phyloP scores from a whole-genome alignment of 2,113 vertebrate species.

The Trogon surrucura region DNA sequence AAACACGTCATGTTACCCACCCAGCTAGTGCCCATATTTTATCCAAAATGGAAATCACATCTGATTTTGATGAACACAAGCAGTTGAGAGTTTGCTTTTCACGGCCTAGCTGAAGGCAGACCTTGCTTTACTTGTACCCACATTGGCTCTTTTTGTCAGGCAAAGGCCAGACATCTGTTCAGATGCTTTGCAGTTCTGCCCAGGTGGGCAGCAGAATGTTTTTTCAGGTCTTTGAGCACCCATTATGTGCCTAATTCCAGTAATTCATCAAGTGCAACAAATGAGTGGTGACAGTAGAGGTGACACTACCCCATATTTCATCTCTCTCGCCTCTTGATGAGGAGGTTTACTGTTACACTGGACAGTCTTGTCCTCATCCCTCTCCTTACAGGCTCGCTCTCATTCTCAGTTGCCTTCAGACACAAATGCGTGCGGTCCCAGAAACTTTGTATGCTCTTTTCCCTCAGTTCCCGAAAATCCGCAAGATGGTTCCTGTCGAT shows the following conservation, averaged over 20 bases:
- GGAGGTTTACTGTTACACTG: background rate
- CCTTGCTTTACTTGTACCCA: background rate
- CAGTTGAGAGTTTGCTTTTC: background rate
- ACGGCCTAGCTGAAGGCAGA: background rate
- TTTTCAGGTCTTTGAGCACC: background rate
- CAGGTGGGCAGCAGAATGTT: background rate
- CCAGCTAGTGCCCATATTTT: background rate
- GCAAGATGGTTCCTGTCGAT: background rate
- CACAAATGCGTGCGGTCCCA: background rate
- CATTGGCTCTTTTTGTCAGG: background rate
- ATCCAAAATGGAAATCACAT: background rate
- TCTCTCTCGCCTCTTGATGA: background rate
- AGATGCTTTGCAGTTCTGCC: background rate
- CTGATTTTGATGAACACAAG: background rate
- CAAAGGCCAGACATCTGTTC: background rate
- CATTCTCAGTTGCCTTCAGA: background rate
- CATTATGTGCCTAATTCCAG: background rate
- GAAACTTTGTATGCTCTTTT: background rate
- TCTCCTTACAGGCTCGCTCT: background rate
- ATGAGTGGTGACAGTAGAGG: background rate
- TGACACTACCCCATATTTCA: background rate
- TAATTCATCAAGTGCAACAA: constrained; percentile 1
- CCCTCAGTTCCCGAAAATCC: background rate
- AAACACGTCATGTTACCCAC: background rate
- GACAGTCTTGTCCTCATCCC: background rate